These are phyloP conservation scores for Eupithecia abbreviata DNA, from an alignment of 2,888 invertebrate genomes.

Conservation along the genomic window DNA sequence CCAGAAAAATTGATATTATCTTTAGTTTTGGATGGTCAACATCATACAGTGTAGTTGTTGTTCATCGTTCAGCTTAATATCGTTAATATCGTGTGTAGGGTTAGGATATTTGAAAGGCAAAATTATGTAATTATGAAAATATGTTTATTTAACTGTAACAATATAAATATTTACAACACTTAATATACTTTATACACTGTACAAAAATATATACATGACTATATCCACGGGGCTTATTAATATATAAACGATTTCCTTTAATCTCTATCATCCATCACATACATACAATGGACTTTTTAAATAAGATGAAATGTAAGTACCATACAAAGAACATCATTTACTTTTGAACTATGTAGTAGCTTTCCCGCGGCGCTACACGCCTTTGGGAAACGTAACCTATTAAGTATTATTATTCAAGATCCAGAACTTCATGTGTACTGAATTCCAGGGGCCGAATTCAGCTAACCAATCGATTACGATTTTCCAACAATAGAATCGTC, in stretches of 20 bases:
- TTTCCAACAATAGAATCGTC: not conserved
- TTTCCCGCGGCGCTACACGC: not conserved
- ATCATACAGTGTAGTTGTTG: too few relatives aligned
- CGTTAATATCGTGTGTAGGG: not conserved
- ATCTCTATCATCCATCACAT: not conserved
- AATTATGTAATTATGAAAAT: slow-evolving; percentile 59
- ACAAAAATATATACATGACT: slow-evolving; percentile 56
- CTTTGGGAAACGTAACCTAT: not conserved
- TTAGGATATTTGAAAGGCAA: not conserved
- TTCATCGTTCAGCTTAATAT: too few relatives aligned
- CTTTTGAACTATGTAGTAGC: not conserved
- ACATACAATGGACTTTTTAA: not conserved
- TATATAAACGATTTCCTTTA: not conserved
- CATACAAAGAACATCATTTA: not conserved
- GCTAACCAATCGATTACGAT: not conserved
- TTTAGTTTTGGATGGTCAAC: too few relatives aligned
- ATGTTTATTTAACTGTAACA: slow-evolving; percentile 74
- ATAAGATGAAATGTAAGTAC: not conserved
- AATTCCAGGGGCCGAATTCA: not conserved
- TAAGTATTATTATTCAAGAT: not conserved
- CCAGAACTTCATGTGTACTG: not conserved
- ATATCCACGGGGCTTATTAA: slow-evolving; percentile 4
- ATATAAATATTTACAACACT: slow-evolving; percentile 71
- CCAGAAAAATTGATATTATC: too few relatives aligned
- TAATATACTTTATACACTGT: slow-evolving; percentile 61